These are phyloP conservation scores for Apis mellifera DNA, from an alignment of 1,140 invertebrate species.

Conservation along the genomic window DNA sequence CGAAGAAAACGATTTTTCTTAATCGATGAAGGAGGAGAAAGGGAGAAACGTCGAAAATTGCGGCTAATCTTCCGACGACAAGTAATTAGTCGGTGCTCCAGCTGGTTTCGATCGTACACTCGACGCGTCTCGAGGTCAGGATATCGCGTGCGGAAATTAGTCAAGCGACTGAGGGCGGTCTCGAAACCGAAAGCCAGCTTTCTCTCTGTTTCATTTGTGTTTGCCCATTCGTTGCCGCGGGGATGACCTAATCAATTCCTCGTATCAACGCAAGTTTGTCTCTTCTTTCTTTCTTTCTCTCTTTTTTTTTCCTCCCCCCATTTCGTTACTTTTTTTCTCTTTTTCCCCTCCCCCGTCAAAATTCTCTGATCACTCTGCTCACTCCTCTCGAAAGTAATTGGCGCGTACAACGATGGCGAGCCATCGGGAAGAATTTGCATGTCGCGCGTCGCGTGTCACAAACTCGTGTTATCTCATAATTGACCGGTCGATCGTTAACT, in stretches of 20 bases:
- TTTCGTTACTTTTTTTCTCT: not conserved
- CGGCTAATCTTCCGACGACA: not conserved
- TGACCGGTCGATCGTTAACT: constrained; percentile 1
- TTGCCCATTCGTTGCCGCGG: constrained; percentile 79
- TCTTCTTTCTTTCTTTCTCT: not conserved
- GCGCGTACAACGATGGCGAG: no score
- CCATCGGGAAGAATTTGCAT: constrained; percentile 27
- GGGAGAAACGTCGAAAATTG: not conserved
- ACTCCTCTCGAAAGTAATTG: not conserved
- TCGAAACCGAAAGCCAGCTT: constrained; percentile 3
- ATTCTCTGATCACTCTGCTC: not conserved
- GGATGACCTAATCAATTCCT: constrained; percentile 77
- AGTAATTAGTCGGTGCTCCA: not conserved
- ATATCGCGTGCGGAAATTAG: constrained; percentile 50
- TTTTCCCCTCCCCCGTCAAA: no score
- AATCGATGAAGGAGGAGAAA: no score
- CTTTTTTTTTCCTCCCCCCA: not conserved
- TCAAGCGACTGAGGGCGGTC: constrained; percentile 45
- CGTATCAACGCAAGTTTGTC: constrained; percentile 11
- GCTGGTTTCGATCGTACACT: not conserved
- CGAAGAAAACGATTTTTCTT: not conserved
- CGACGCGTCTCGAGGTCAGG: not conserved
- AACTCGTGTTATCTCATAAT: constrained; percentile 27
- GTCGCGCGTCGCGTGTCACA: constrained; percentile 14
- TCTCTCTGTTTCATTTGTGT: constrained; percentile 69